Conservation (phyloP, 1,140 invertebrate species). For the Anadara kagoshimensis region DNA sequence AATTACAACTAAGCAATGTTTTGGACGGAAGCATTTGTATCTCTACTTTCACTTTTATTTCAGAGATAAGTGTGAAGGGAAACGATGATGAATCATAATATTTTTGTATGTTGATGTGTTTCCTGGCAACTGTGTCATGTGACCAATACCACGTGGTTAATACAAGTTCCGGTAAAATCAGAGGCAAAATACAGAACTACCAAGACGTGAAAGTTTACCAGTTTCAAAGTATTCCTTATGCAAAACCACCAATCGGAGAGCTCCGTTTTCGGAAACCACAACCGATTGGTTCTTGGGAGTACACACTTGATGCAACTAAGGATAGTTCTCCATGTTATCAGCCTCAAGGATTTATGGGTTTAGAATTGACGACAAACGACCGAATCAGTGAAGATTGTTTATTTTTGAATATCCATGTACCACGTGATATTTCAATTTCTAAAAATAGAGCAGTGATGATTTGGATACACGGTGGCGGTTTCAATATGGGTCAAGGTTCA, state of each 20-base stretch:
- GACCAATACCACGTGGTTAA: no score
- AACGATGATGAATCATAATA: no score
- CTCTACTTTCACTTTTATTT: no score
- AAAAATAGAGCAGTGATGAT: conserved; percentile 23
- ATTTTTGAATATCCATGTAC: conserved; percentile 37
- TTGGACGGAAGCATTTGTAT: no score
- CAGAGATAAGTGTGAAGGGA: no score
- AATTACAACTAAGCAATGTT: no score
- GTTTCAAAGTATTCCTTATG: conserved; percentile 93
- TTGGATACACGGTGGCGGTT: conserved; percentile 86
- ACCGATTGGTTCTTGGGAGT: conserved; percentile 77
- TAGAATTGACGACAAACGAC: neutral
- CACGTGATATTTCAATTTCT: conserved; percentile 5
- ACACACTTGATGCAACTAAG: conserved; percentile 5
- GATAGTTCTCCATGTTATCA: conserved; percentile 18
- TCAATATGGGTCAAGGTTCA: conserved; percentile 89
- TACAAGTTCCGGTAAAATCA: no score
- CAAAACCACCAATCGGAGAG: conserved; percentile 90
- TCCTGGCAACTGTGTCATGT: no score
- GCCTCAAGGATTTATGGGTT: neutral
- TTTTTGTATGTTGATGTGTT: no score
- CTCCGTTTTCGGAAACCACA: conserved; percentile 84
- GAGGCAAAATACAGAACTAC: no score
- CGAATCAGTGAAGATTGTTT: conserved; percentile 37
- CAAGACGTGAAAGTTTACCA: conserved; percentile 52